phyloP scores from a whole-genome alignment of 2,888 invertebrate species.

The Lysandra bellargus region DNA sequence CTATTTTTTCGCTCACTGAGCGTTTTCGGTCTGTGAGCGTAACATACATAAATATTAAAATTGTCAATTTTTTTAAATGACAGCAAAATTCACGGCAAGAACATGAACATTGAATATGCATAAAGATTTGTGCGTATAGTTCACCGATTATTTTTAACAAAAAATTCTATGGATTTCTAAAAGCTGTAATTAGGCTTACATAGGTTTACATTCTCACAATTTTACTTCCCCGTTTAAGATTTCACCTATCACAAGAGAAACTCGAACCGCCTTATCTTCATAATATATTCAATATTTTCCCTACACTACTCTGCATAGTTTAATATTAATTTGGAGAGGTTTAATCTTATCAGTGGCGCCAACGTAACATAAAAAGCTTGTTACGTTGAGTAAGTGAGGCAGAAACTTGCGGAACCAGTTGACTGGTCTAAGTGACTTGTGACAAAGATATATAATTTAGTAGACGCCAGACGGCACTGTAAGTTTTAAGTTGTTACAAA shows the following conservation, averaged over 20 bases:
- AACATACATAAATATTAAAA: no score
- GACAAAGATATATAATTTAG: neutral
- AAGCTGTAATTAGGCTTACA: no score
- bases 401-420: constrained; percentile 17
- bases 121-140: no score
- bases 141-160: no score
- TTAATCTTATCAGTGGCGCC: constrained; percentile 16
- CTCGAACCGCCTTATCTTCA: neutral
- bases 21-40: no score
- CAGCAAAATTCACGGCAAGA: no score
- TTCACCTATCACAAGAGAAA: neutral
- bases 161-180: no score
- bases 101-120: no score
- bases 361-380: constrained; percentile 27
- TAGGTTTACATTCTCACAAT: no score
- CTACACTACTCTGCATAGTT: neutral
- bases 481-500: neutral
- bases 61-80: no score
- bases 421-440: constrained; percentile 1
- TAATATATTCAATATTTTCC: neutral
- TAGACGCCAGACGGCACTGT: neutral
- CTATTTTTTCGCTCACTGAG: no score
- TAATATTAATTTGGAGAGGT: neutral
- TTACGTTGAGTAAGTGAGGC: constrained; percentile 16
- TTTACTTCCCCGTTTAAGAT: neutral